Percentiles rank a stretch among this genome's conserved stretches.
Conservation (phyloP, 2,113 vertebrate species). For the Calonectris borealis region DNA sequence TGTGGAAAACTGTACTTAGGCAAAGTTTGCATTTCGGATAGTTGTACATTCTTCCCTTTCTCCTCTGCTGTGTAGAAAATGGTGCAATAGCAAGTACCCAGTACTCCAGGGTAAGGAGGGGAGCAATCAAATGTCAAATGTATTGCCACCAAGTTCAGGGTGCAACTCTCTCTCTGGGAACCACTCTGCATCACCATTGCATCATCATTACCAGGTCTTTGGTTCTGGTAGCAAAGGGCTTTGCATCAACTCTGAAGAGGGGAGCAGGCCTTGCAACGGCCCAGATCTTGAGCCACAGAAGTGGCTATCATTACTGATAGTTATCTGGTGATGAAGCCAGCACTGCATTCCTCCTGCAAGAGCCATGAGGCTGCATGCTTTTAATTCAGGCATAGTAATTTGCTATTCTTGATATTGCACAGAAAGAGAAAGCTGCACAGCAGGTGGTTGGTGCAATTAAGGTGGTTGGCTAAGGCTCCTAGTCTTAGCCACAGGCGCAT, state of each 20-base stretch:
- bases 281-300: not conserved
- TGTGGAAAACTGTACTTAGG: not conserved
- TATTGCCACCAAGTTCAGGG: too few relatives aligned
- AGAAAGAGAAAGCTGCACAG: not conserved
- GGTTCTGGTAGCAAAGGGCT: not conserved
- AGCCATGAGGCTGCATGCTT: not conserved
- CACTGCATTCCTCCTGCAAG: not conserved
- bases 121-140: not conserved
- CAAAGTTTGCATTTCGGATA: not conserved
- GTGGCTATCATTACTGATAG: not conserved
- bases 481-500: not conserved
- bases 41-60: not conserved
- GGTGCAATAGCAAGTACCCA: not conserved
- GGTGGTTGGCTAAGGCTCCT: not conserved
- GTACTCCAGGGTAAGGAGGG: not conserved
- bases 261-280: rapidly evolving
- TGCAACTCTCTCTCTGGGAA: not conserved
- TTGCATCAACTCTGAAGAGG: not conserved
- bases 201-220: not conserved
- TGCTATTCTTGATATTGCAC: not conserved
- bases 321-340: not conserved
- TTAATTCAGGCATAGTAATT: not conserved
- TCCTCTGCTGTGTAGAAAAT: not conserved
- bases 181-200: not conserved
- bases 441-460: not conserved